Evolutionary conservation across 2,888 invertebrate genomes (phyloP), one percentile per base, ranked within the genome.

Genomic region (Monochamus alternatus): DNA sequence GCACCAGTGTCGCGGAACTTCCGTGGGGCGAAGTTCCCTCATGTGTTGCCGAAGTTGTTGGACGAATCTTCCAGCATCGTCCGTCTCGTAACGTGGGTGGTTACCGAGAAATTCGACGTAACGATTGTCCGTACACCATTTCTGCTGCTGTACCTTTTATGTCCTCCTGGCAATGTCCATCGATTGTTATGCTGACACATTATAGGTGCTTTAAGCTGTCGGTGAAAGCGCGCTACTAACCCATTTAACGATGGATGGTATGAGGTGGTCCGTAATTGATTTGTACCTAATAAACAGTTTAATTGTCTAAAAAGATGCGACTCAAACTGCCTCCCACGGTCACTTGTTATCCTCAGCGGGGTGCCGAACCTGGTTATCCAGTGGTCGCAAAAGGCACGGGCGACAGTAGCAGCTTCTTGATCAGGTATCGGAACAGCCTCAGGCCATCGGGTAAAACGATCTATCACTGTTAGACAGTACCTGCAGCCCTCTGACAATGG

Each of bases 301-400:
- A 83, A 79, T 4, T 74, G 78, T 22, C 68, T 65, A 74, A 85
- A 87, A 5, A 87, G 69, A 0, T 68, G 43, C 0, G 83, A 80
- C 64, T 86, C 85, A 71, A 87, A 87, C 71, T 87, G 87, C 1
- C 81, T 65, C 0, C 87, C 87, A 76, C 84, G 83, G 69, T 87
- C 86, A 5, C 84, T 86, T 0, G 87, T 86, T 9, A 87, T 78
- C 3, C 47, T 70, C 0, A 43, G 30, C 5, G 89, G 89, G n/a
- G 85, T 82, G 0, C 89, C 89, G 73, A 86, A 89, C 7, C 89
- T 77, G 0, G 88, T 70, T 1, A 90, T 84, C 90, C 89, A 90
- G 0, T 79, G 77, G 0, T 64, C 47, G n/a, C 85, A 72, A 7
- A 90, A 83, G 3, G 86, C 84, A 12, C 84, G 3, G 81, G 84